A percentile compares a stretch with the other conserved stretches of the same genome.
Evolutionary conservation across 2,797 vertebrate genomes (phyloP).

Genomic region (Typhlichthys eigenmanni): DNA sequence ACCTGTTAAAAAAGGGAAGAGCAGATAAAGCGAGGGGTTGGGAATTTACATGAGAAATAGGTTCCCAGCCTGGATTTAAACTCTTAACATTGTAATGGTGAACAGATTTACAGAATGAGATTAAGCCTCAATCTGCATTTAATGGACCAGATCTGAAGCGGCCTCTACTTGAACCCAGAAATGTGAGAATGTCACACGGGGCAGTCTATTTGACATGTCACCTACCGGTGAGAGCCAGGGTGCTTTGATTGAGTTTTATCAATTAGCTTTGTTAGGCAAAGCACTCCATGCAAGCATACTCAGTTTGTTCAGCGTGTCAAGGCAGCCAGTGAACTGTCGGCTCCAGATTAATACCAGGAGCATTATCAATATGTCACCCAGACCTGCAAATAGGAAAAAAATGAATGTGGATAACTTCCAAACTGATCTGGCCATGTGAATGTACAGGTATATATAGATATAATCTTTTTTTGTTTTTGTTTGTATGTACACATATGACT

Average conservation of each 20-base stretch:
- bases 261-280: conserved; percentile 70
- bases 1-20: conserved; percentile 57
- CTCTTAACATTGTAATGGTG: conserved; percentile 80
- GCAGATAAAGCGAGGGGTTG: conserved; percentile 56
- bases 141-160: conserved; percentile 79
- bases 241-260: conserved; percentile 77
- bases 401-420: not conserved
- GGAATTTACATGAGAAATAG: conserved; percentile 81
- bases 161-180: conserved; percentile 82
- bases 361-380: not conserved
- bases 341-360: not conserved
- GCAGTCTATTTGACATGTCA: conserved; percentile 77
- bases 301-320: conserved; percentile 33
- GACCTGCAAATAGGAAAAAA: not conserved
- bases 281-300: conserved; percentile 25
- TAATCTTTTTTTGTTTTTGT: not conserved
- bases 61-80: conserved; percentile 76
- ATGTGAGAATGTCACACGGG: conserved; percentile 80
- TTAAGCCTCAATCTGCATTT: conserved; percentile 80
- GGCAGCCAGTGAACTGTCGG: conserved; percentile 9
- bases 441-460: no score
- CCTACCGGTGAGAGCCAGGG: conserved; percentile 71
- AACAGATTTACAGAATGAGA: conserved; percentile 79
- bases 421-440: not conserved
- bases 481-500: not conserved